These are phyloP conservation scores for Choristoneura fumiferana DNA, from an alignment of 1,140 invertebrate genomes.

Conservation along the genomic window DNA sequence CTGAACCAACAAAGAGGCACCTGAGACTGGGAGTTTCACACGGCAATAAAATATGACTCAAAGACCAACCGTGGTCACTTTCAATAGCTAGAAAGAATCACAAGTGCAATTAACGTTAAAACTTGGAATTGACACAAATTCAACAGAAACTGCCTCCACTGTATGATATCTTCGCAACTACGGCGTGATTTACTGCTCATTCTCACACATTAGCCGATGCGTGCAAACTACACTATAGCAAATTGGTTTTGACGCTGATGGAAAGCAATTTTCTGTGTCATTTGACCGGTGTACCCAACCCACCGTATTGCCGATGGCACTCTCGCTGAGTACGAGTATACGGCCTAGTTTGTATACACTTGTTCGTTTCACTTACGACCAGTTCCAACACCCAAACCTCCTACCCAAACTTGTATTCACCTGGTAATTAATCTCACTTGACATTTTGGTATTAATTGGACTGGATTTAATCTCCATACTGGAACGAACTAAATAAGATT, in stretches of 20 bases:
- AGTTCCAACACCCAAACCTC: not conserved
- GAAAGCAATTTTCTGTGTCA: constrained; percentile 6
- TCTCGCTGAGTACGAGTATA: not conserved
- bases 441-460: constrained; percentile 12
- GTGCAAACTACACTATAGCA: constrained; percentile 11
- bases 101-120: not conserved
- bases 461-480: constrained; percentile 10
- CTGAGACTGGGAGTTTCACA: constrained; percentile 11
- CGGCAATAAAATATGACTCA: constrained; percentile 10
- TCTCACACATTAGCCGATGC: constrained; percentile 10
- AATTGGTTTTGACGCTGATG: constrained; percentile 10
- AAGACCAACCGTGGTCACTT: not conserved
- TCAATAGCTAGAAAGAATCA: not conserved
- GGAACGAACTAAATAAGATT: not conserved
- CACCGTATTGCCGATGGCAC: not conserved
- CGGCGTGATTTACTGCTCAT: not conserved
- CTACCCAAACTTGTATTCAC: not conserved
- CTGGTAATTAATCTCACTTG: constrained; percentile 9
- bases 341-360: not conserved
- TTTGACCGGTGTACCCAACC: not conserved
- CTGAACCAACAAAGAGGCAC: constrained; percentile 3
- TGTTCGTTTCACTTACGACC: constrained; percentile 7
- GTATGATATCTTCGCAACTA: not conserved
- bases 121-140: not conserved
- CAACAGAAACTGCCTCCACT: not conserved